These are phyloP conservation scores for Zenarchopterus dispar DNA, from an alignment of 2,797 vertebrate genomes.

Conservation along the genomic window DNA sequence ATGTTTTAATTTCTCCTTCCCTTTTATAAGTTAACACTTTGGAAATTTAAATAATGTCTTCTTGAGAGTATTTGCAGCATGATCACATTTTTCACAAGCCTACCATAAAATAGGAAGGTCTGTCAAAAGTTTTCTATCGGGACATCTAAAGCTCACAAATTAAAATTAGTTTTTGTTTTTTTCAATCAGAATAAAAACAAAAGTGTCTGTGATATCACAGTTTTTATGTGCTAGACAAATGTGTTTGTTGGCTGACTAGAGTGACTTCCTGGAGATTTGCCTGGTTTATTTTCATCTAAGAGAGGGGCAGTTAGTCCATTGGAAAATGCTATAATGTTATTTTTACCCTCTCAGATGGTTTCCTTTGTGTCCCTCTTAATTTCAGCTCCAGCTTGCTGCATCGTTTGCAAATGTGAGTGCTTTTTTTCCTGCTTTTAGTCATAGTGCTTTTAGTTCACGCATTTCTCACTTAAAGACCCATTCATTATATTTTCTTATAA, in stretches of 20 bases:
- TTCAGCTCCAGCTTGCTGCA: too few relatives aligned
- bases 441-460: neutral
- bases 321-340: too few relatives aligned
- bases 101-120: neutral
- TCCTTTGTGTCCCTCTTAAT: too few relatives aligned
- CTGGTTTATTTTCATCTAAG: neutral
- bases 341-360: too few relatives aligned
- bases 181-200: neutral
- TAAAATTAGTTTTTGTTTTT: slow-evolving; percentile 13
- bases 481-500: neutral
- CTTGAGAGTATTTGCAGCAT: neutral
- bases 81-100: neutral
- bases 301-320: too few relatives aligned
- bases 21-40: neutral
- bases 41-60: neutral
- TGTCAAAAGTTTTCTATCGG: neutral
- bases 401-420: too few relatives aligned
- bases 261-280: neutral
- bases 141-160: neutral
- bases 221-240: neutral
- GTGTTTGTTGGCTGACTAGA: neutral
- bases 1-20: slow-evolving; percentile 6
- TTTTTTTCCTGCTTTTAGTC: too few relatives aligned
- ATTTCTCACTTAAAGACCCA: neutral
- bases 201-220: neutral